Evolutionary conservation across 2,888 invertebrate species (phyloP), one percentile per base, ranked within the genome.

Genomic region (Diaphora mendica): DNA sequence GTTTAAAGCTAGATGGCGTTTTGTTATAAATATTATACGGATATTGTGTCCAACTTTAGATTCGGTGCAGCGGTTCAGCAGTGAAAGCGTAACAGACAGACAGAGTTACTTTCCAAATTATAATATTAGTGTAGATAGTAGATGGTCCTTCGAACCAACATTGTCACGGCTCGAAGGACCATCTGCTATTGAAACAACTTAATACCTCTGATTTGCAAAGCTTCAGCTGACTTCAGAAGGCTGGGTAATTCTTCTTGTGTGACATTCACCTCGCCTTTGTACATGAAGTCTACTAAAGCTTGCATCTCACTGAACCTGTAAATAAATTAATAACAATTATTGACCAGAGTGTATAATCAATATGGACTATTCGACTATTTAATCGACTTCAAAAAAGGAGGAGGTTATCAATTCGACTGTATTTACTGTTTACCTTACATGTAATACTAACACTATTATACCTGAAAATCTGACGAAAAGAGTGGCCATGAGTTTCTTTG

Each of bases 251-350:
- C 98, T 73, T 98, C 98, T 86, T 98, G 98, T 5, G 98, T 97
- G 0, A 98, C 98, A 88, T 98, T 98, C 51, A 98, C 98, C 90
- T 98, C 98, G 0, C 98, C 98, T 88, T 98, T 98, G 91, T 98
- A 98, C 98, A 98, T 98, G 89, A 98, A 98, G 92, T 98, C 98
- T 55, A 98, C 98, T 66, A 98, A 93, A 0, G 98, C 98, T 87
- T 98, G 98, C 92, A 98, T 97, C 87, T 98, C 98, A 94, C 97
- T 97, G 89, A 98, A 97, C 88, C 96, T 96, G 88, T 20, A 15
- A 11, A 44, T 7, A 70, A 69, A 42, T 11, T 3, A 71, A 91
- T 35, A 4, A n/a, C n/a, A n/a, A 59, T 59, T 59, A n/a, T 55
- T 55, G 17, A n/a, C 26, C 59, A 3, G n/a, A 26, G 11, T 59